Evolutionary conservation across 2,113 vertebrate species (phyloP).

Genomic region (Microcebus lehilahytsara): DNA sequence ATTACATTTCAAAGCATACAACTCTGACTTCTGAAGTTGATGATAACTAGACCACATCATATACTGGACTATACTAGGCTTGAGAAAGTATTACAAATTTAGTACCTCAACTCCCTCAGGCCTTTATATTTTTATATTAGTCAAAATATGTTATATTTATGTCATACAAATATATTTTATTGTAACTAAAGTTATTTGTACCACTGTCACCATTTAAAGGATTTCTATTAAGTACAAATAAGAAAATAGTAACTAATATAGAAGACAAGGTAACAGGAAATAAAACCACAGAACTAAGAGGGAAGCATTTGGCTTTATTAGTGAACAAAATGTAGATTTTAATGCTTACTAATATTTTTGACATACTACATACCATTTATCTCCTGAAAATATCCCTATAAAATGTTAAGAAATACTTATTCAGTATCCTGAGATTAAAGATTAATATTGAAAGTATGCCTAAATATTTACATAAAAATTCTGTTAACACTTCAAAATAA

Average conservation of each 20-base stretch:
- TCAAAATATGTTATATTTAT: background rate
- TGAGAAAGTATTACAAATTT: slow-evolving; percentile 33
- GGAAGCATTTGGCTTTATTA: background rate
- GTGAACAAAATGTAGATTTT: background rate
- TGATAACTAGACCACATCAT: background rate
- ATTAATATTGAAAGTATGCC: background rate
- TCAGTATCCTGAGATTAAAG: slow-evolving; percentile 24
- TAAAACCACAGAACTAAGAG: background rate
- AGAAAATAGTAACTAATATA: slow-evolving; percentile 38
- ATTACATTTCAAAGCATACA: slow-evolving; percentile 1
- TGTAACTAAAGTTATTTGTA: slow-evolving; percentile 26
- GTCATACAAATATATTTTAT: slow-evolving; percentile 14
- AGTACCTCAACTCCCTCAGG: background rate
- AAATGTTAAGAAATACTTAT: slow-evolving; percentile 42
- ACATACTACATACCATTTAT: background rate
- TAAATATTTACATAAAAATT: slow-evolving; percentile 28
- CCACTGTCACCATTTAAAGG: background rate
- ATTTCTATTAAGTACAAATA: slow-evolving; percentile 49
- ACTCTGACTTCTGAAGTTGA: background rate
- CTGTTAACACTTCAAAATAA: slow-evolving; percentile 28
- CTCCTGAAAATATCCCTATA: slow-evolving; percentile 35
- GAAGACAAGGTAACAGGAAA: slow-evolving; percentile 19
- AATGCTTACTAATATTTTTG: slow-evolving; percentile 25
- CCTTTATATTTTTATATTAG: background rate
- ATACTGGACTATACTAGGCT: background rate